phyloP scores from a whole-genome alignment of 2,888 invertebrate species.

The Pomacea canaliculata region DNA sequence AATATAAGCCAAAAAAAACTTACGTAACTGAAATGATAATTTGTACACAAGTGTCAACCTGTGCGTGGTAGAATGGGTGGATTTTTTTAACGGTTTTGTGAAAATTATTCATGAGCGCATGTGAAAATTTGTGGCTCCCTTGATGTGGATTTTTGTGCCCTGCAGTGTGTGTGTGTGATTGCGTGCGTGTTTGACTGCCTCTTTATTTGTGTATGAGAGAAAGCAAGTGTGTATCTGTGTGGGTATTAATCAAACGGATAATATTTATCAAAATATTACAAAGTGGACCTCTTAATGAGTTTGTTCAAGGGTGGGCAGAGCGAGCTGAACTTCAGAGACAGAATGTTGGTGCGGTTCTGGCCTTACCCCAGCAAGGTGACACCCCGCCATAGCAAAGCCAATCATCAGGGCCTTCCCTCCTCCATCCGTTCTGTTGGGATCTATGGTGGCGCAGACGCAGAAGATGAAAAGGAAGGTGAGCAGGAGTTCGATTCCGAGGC shows the following conservation, averaged over 20 bases:
- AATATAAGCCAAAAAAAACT: neutral
- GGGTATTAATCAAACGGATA: no score
- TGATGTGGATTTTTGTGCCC: neutral
- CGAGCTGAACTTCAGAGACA: no score
- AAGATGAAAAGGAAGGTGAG: conserved; percentile 88
- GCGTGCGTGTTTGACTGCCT: neutral
- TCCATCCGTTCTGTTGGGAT: conserved; percentile 82
- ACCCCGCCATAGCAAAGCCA: conserved; percentile 86
- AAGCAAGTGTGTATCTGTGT: neutral
- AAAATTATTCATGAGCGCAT: neutral
- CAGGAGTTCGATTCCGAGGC: conserved; percentile 84
- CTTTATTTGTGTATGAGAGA: neutral
- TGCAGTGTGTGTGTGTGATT: neutral
- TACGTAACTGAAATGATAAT: neutral
- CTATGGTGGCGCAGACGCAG: conserved; percentile 85
- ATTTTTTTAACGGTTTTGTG: neutral
- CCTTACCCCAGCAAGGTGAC: conserved; percentile 88
- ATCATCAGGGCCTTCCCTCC: conserved; percentile 87
- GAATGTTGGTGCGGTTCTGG: no score
- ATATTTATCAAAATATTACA: no score
- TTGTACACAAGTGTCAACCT: no score
- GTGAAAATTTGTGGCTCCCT: neutral
- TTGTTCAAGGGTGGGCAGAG: no score
- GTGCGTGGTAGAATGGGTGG: no score
- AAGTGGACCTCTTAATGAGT: no score